These are phyloP conservation scores for Escarpia spicata DNA, from an alignment of 2,888 invertebrate species.

Conservation along the genomic window DNA sequence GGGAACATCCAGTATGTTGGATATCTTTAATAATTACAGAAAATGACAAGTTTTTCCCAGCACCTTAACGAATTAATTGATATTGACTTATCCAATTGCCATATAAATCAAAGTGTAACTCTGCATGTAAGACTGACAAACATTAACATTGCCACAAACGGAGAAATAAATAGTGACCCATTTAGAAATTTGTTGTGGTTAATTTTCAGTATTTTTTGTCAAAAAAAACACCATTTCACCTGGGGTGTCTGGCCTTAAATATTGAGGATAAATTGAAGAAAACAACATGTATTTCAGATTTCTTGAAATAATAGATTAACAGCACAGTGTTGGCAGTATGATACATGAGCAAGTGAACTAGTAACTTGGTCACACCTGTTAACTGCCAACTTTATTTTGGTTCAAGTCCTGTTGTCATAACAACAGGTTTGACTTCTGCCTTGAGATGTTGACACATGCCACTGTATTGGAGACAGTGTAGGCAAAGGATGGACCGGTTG, in stretches of 20 bases:
- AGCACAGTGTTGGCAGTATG: constrained; percentile 44
- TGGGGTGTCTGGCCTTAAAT: not conserved
- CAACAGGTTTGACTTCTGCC: not conserved
- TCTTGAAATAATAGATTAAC: not conserved
- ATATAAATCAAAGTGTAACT: too few species aligned
- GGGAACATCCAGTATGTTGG: too few species aligned
- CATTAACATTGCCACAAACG: too few species aligned
- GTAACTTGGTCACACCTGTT: constrained; percentile 51
- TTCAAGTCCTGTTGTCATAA: not conserved
- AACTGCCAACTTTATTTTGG: not conserved
- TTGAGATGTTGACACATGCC: not conserved
- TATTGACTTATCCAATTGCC: too few species aligned
- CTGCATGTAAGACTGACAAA: too few species aligned
- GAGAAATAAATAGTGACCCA: too few species aligned
- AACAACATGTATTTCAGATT: not conserved
- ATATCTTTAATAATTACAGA: too few species aligned
- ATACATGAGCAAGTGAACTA: constrained; percentile 51
- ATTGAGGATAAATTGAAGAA: not conserved
- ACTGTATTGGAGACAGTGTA: constrained; percentile 3
- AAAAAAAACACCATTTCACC: too few species aligned
- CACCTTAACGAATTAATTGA: too few species aligned
- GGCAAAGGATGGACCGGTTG: not conserved
- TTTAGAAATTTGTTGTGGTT: too few species aligned
- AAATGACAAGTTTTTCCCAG: too few species aligned
- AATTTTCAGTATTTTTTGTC: too few species aligned